These are phyloP conservation scores for Molanna angustata DNA, from an alignment of 2,888 invertebrate genomes.

Conservation along the genomic window DNA sequence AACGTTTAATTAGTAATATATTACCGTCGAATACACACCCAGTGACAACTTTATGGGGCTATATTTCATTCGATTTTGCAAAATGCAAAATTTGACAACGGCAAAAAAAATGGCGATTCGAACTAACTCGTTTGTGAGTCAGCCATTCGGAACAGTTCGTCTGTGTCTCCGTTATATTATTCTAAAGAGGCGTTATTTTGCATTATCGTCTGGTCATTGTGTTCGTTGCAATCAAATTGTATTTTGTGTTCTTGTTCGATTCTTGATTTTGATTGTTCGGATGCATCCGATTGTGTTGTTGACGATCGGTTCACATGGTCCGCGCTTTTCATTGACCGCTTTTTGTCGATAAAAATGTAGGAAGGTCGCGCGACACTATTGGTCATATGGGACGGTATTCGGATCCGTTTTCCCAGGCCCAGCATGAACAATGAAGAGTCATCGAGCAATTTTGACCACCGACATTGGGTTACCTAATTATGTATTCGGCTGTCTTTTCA, in stretches of 20 bases:
- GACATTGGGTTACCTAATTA: no score
- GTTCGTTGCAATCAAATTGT: slow-evolving; percentile 22
- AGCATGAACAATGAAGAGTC: no score
- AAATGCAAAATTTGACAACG: slow-evolving; percentile 8
- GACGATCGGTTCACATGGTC: slow-evolving; percentile 26
- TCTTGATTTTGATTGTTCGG: slow-evolving; percentile 1
- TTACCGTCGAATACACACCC: not conserved
- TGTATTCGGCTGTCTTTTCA: no score
- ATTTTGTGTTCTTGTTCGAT: slow-evolving; percentile 10
- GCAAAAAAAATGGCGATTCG: not conserved
- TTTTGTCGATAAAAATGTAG: slow-evolving; percentile 19
- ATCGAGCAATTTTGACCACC: no score
- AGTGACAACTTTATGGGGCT: slow-evolving; percentile 9
- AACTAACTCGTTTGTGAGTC: not conserved
- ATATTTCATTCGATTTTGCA: slow-evolving; percentile 4
- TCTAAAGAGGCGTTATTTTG: slow-evolving; percentile 9
- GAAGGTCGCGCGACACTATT: slow-evolving; percentile 17
- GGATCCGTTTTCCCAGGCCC: slow-evolving; percentile 18
- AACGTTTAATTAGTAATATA: slow-evolving; percentile 18
- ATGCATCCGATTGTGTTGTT: not conserved
- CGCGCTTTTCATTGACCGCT: slow-evolving; percentile 24
- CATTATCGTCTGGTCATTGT: slow-evolving; percentile 15
- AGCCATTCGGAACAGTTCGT: slow-evolving; percentile 8
- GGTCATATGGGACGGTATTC: slow-evolving; percentile 16
- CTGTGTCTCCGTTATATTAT: not conserved